These are phyloP conservation scores for Parasteatoda tepidariorum DNA, from an alignment of 1,140 invertebrate genomes.

Conservation along the genomic window DNA sequence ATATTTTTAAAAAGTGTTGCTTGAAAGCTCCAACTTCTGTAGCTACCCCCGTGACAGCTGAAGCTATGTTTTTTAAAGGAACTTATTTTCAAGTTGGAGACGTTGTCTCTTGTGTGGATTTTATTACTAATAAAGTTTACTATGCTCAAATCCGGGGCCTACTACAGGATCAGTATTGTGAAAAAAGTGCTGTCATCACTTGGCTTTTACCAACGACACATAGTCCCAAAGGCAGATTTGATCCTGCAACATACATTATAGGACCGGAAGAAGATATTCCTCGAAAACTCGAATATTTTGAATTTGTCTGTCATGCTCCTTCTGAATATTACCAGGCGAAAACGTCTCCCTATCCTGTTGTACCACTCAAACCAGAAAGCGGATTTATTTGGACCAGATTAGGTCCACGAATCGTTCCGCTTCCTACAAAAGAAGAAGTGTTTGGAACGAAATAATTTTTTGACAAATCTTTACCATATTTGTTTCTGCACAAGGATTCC, in stretches of 20 bases:
- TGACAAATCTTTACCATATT: no score
- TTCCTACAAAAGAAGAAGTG: slow-evolving; percentile 67
- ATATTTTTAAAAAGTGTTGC: slow-evolving; percentile 84
- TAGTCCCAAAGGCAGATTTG: slow-evolving; percentile 83
- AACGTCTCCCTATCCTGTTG: slow-evolving; percentile 79
- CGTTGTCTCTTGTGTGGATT: slow-evolving; percentile 86
- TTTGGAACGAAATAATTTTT: slow-evolving; percentile 61
- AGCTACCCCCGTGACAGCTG: slow-evolving; percentile 82
- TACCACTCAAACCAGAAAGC: slow-evolving; percentile 66
- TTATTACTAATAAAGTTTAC: slow-evolving; percentile 80
- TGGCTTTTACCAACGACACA: slow-evolving; percentile 89
- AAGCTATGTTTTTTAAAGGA: slow-evolving; percentile 86
- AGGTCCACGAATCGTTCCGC: slow-evolving; percentile 66
- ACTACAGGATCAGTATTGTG: slow-evolving; percentile 90
- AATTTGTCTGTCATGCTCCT: slow-evolving; percentile 93
- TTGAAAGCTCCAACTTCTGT: slow-evolving; percentile 83
- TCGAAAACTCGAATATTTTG: slow-evolving; percentile 85
- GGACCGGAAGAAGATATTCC: slow-evolving; percentile 92
- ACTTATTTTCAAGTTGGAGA: slow-evolving; percentile 90
- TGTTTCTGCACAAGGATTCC: no score
- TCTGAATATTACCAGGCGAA: slow-evolving; percentile 88
- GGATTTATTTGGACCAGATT: slow-evolving; percentile 70
- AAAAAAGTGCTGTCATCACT: slow-evolving; percentile 92
- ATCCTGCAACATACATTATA: slow-evolving; percentile 90
- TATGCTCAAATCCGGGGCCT: slow-evolving; percentile 92